Base-by-base conservation (phyloP, 2,888 invertebrate genomes). In the Plutella xylostella region DNA sequence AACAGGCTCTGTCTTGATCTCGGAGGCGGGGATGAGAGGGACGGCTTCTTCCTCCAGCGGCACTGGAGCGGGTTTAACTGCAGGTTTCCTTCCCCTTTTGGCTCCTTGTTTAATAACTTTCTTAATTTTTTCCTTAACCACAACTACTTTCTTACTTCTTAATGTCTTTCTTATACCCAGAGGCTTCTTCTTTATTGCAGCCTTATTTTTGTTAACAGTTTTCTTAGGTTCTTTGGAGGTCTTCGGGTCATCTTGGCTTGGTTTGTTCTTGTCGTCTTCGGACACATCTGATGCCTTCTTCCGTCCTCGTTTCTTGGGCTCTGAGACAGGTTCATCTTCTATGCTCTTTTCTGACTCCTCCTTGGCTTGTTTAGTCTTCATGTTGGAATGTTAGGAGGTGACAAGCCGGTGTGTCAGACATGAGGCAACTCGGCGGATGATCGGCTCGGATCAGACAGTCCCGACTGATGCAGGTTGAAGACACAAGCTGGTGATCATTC, bases 381-480 rank as follows among this genome's bases (percentile, higher is more conserved):
- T 83, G 72, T 69, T 83, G 82, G 79, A 80, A 80, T 83, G 76
- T 79, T 62, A 68, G 69, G 71, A 71, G 72, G 75, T 72, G 66
- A 60, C 61, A 59, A 57, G 63, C 72, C 75, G 71, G 77, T 79
- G 70, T 63, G 65, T 70, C 68, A 78, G 83, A 80, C 83, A 83
- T 83, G 65, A 82, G 83, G 80, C 69, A 70, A 56, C 42, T 30
- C 63, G 54, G 53, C 59, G 67, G 55, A 42, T 52, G n/a, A 5
- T 25, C 30, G 18, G 31, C 28, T 33, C 21, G 22, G 33, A 12
- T 45, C 14, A 30, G 14, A 14, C 25, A 14, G 18, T 19, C 52
- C 42, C 60, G 56, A 47, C 53, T 63, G 60, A 65, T 58, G 53
- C 54, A 57, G 51, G 45, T 55, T 41, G 52, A 50, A n/a, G n/a